Evolutionary conservation across 2,113 vertebrate genomes (phyloP).

Genomic region (Lanius ludovicianus): DNA sequence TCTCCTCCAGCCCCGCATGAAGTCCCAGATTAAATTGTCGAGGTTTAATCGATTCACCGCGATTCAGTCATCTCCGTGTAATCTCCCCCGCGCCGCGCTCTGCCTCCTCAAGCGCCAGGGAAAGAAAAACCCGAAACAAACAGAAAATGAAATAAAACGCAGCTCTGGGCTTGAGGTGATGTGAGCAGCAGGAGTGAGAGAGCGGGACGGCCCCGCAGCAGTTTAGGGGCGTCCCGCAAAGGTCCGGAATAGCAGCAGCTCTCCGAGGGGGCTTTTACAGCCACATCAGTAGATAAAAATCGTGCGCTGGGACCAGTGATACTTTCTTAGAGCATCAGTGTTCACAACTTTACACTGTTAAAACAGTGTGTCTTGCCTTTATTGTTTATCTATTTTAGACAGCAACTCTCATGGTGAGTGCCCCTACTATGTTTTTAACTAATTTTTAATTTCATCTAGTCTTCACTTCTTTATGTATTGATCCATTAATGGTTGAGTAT

Average conservation of each 20-base stretch:
- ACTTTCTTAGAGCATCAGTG: not conserved
- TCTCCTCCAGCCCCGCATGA: not conserved
- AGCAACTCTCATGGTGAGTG: not conserved
- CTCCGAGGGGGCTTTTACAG: not conserved
- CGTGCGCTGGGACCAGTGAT: not conserved
- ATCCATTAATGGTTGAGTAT: not conserved
- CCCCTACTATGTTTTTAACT: not conserved
- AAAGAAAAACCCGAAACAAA: not conserved
- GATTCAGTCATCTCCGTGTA: not conserved
- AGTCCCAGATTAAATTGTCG: conserved; percentile 1
- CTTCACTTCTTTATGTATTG: not conserved
- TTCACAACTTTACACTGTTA: not conserved
- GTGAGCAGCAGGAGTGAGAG: not conserved
- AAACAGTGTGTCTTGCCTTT: not conserved
- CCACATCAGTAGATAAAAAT: not conserved
- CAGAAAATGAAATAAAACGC: not conserved
- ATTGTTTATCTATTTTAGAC: not conserved
- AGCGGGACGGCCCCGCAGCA: not conserved
- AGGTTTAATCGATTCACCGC: not conserved
- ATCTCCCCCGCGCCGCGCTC: not conserved
- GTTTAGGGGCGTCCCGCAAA: not conserved
- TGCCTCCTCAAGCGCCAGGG: not conserved
- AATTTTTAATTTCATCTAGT: not conserved
- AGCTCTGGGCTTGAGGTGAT: not conserved
- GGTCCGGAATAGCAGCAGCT: not conserved